Evolutionary conservation across 2,797 vertebrate genomes (phyloP).

Genomic region (Microchirus variegatus): DNA sequence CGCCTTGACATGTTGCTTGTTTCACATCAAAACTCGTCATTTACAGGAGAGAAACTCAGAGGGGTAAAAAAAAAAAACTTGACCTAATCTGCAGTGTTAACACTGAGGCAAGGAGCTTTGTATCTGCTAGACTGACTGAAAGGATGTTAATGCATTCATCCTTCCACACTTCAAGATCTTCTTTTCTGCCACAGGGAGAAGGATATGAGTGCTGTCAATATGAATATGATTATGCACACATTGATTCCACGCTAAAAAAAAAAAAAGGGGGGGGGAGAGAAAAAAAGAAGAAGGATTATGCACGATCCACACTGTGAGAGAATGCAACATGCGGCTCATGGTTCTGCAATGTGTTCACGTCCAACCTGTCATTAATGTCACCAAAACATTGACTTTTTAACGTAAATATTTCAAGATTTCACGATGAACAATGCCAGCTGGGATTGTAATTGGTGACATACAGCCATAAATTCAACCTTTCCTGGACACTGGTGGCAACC

Average conservation of each 20-base stretch:
- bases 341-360: conserved; percentile 74
- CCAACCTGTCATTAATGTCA: conserved; percentile 82
- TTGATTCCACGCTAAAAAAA: conserved; percentile 77
- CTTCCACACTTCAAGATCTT: conserved; percentile 82
- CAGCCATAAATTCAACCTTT: conserved; percentile 87
- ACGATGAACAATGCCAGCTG: conserved; percentile 86
- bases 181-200: conserved; percentile 77
- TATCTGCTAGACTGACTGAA: conserved; percentile 95
- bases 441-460: conserved; percentile 85
- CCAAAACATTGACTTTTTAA: conserved; percentile 83
- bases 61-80: conserved; percentile 94
- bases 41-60: conserved; percentile 99
- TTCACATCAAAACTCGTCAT: conserved; percentile 99
- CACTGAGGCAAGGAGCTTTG: conserved; percentile 97
- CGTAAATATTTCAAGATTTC: conserved; percentile 84
- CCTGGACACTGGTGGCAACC: conserved; percentile 82
- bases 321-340: conserved; percentile 46
- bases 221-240: conserved; percentile 85
- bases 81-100: conserved; percentile 99
- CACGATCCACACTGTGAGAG: conserved; percentile 63
- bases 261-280: conserved; percentile 39
- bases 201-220: conserved; percentile 85
- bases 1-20: conserved; percentile 99
- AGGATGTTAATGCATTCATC: conserved; percentile 99
- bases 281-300: conserved; percentile 75